Percentiles rank a stretch among this genome's conserved stretches.
These are phyloP conservation scores for Polyommatus icarus DNA, from an alignment of 2,888 invertebrate species.

Conservation along the genomic window DNA sequence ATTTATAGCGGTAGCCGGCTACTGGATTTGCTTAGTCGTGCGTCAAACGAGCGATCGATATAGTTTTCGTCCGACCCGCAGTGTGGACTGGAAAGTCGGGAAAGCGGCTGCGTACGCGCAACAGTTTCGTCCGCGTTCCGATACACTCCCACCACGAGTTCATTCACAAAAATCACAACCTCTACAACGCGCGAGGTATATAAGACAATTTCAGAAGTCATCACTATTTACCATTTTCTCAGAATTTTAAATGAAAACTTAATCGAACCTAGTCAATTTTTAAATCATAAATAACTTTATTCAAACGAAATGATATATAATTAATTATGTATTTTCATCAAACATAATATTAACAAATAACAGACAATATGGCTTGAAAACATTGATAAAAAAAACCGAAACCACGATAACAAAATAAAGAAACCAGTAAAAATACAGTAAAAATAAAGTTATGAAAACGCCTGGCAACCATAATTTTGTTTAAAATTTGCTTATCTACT, in stretches of 20 bases:
- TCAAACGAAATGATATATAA: too few relatives aligned
- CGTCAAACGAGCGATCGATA: constrained; percentile 35
- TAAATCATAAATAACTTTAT: background rate
- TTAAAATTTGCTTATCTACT: constrained; percentile 1
- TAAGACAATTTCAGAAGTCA: background rate
- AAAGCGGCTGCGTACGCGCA: constrained; percentile 59
- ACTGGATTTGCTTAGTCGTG: constrained; percentile 29
- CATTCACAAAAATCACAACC: constrained; percentile 53
- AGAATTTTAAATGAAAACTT: background rate
- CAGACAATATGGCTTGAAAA: background rate
- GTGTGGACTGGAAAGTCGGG: constrained; percentile 67
- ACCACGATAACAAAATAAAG: background rate
- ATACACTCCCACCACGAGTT: constrained; percentile 53
- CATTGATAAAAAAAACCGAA: background rate
- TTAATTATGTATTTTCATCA: too few relatives aligned
- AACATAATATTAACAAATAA: background rate
- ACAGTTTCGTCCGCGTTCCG: constrained; percentile 64
- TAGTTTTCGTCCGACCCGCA: constrained; percentile 45
- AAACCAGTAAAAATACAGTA: background rate
- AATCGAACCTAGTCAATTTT: background rate
- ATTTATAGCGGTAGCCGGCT: background rate
- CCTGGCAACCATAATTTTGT: background rate
- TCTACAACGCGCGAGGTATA: constrained; percentile 11
- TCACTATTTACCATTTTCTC: background rate
- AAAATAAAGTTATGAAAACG: background rate